phyloP scores from a whole-genome alignment of 2,113 vertebrate species.

The Eonycteris spelaea region DNA sequence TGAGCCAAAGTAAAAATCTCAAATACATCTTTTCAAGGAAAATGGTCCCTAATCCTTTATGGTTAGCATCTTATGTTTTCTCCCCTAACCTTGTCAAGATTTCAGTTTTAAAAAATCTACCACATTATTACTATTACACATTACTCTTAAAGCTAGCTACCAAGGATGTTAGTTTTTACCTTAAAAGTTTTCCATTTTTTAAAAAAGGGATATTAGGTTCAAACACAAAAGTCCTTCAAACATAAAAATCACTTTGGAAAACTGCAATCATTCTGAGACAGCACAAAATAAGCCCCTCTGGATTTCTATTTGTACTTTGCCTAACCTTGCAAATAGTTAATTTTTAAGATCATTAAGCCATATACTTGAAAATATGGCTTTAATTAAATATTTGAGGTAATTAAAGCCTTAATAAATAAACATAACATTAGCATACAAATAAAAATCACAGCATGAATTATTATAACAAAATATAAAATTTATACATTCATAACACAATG shows the following conservation, averaged over 20 bases:
- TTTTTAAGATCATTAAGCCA: constrained; percentile 27
- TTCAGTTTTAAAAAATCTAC: background rate
- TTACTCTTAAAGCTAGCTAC: background rate
- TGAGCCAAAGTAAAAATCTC: background rate
- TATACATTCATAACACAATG: background rate
- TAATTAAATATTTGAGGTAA: constrained; percentile 39
- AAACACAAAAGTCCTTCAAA: background rate
- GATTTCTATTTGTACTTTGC: constrained; percentile 44
- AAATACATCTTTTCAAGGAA: background rate
- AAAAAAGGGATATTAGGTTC: background rate
- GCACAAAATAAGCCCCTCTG: constrained; percentile 14
- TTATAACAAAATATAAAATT: background rate
- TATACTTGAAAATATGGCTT: background rate
- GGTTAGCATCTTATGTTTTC: background rate
- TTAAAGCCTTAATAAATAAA: constrained; percentile 25
- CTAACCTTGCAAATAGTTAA: background rate
- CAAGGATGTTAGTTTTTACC: background rate
- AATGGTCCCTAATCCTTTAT: background rate
- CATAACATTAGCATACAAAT: background rate
- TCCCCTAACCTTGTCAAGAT: background rate
- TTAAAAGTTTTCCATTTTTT: background rate
- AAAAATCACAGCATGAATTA: constrained; percentile 25
- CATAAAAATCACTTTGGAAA: constrained; percentile 14
- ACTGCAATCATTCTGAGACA: background rate
- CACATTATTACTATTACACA: background rate